Percentiles rank a stretch among this genome's conserved stretches.
Evolutionary conservation across 2,888 invertebrate species (phyloP).

Genomic region (Drosophila planitibia): DNA sequence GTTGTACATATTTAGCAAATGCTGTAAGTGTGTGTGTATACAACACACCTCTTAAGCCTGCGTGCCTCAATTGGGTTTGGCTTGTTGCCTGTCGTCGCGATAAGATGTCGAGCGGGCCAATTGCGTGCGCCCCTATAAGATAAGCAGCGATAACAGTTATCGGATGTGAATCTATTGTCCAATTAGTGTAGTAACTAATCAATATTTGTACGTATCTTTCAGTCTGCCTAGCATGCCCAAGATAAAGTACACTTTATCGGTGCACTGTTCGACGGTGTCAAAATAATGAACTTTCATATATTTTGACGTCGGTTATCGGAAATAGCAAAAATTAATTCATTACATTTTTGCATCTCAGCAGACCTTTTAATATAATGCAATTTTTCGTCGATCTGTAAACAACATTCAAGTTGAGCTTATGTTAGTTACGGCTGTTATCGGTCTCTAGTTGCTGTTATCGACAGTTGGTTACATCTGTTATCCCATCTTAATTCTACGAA

Average conservation of each 20-base stretch:
- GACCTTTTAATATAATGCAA: too few species aligned
- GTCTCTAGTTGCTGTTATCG: too few species aligned
- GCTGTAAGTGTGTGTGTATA: not conserved
- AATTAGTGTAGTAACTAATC: not conserved
- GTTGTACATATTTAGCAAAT: not conserved
- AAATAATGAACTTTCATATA: not conserved
- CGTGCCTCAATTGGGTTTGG: not conserved
- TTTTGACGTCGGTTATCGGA: not conserved
- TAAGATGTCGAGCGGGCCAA: not conserved
- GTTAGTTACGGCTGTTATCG: too few species aligned
- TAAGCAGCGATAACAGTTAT: constrained; percentile 2
- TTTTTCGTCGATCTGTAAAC: too few species aligned
- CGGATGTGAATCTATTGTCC: not conserved
- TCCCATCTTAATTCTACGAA: not conserved
- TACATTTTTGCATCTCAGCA: too few species aligned
- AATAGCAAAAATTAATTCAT: not conserved
- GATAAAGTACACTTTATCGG: not conserved
- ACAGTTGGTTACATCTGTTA: not conserved
- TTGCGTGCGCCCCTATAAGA: constrained; percentile 7
- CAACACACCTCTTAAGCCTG: not conserved
- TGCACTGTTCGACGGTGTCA: too few species aligned
- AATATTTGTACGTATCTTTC: not conserved
- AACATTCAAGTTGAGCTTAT: too few species aligned
- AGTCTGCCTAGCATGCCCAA: not conserved
- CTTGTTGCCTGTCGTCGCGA: not conserved